Evolutionary conservation across 2,113 vertebrate genomes (phyloP).

Genomic region (Callospermophilus lateralis): DNA sequence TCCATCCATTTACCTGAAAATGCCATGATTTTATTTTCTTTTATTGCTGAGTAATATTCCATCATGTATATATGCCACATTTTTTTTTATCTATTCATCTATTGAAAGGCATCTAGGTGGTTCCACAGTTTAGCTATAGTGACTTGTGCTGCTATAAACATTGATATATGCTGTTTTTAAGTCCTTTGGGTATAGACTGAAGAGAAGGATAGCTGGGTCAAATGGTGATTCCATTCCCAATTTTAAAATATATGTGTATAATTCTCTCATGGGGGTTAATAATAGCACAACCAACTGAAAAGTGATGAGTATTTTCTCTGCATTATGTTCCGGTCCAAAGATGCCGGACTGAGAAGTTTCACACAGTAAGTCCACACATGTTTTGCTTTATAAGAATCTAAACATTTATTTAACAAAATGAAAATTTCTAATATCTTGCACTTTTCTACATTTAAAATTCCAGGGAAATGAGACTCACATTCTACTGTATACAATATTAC

Average conservation of each 20-base stretch:
- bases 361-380: constrained; percentile 35
- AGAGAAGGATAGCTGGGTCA: no score
- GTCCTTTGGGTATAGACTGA: no score
- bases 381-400: constrained; percentile 51
- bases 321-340: background rate
- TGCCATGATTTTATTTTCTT: no score
- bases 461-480: constrained; percentile 31
- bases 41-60: no score
- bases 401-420: constrained; percentile 77
- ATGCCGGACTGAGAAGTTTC: background rate
- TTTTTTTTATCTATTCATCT: no score
- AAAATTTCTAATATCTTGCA: constrained; percentile 29
- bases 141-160: no score
- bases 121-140: no score
- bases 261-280: background rate
- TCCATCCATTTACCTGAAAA: no score
- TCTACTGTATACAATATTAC: constrained; percentile 31
- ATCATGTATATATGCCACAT: no score
- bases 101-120: no score
- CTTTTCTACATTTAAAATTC: constrained; percentile 72
- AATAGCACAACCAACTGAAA: background rate
- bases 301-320: background rate
- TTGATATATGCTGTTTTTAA: no score
- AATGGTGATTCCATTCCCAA: no score
- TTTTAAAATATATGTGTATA: constrained; percentile 14